Conservation (phyloP, 2,888 invertebrate genomes). For the Ormyrus rosae region DNA sequence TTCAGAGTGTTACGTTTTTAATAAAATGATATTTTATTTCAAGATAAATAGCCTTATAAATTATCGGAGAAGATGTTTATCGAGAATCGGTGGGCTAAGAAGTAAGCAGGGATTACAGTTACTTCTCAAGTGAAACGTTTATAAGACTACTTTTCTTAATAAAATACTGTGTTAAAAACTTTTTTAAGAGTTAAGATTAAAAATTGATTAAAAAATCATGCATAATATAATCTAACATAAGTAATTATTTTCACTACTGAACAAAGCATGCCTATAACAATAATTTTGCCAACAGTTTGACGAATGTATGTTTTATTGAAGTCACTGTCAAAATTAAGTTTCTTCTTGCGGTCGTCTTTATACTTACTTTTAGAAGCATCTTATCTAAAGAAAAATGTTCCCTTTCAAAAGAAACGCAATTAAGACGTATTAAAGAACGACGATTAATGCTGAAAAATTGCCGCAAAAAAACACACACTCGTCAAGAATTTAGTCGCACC, state of each 20-base stretch:
- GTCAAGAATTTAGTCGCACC: slow-evolving; percentile 32
- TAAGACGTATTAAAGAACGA: too few relatives aligned
- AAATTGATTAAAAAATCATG: slow-evolving; percentile 38
- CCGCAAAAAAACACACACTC: slow-evolving; percentile 6
- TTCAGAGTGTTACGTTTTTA: background rate
- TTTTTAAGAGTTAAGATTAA: slow-evolving; percentile 19
- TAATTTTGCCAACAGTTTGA: slow-evolving; percentile 20
- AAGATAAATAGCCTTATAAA: slow-evolving; percentile 13
- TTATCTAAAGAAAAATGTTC: too few relatives aligned
- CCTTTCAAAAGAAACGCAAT: too few relatives aligned
- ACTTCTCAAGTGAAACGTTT: too few relatives aligned
- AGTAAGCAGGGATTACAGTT: too few relatives aligned
- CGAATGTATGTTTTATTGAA: slow-evolving; percentile 7
- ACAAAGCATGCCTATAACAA: slow-evolving; percentile 50
- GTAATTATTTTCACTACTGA: slow-evolving; percentile 46
- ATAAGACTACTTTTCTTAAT: too few relatives aligned
- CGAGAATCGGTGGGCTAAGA: too few relatives aligned
- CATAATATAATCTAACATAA: slow-evolving; percentile 31
- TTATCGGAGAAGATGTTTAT: too few relatives aligned
- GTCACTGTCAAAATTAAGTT: too few relatives aligned
- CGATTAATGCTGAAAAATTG: too few relatives aligned
- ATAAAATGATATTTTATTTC: background rate
- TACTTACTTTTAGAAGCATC: too few relatives aligned
- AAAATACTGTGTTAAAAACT: background rate
- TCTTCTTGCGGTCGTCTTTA: too few relatives aligned